phyloP scores from a whole-genome alignment of 2,113 vertebrate genomes.

The Tachuris rubrigastra region DNA sequence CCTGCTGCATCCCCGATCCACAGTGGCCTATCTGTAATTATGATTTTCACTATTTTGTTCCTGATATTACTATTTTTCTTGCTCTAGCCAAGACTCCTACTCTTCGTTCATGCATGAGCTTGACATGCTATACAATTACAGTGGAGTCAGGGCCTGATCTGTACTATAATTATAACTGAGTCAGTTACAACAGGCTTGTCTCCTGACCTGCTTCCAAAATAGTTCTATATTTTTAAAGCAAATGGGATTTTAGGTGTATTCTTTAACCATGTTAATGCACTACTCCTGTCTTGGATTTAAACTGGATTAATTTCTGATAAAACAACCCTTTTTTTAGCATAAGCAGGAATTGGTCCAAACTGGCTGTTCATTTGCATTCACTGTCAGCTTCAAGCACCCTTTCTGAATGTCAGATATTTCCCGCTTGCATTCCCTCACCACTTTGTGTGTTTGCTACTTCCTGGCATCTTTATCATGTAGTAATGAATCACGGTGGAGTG shows the following conservation, averaged over 20 bases:
- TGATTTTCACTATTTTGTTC: constrained; percentile 29
- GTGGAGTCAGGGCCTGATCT: constrained; percentile 59
- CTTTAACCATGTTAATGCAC: not conserved
- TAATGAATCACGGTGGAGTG: constrained; percentile 45
- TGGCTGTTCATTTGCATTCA: constrained; percentile 44
- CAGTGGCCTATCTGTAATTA: constrained; percentile 37
- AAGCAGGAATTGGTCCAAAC: constrained; percentile 37
- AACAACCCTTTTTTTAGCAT: constrained; percentile 3
- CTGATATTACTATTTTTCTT: constrained; percentile 60
- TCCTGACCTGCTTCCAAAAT: constrained; percentile 63
- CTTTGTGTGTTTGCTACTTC: constrained; percentile 58
- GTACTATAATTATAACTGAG: constrained; percentile 68
- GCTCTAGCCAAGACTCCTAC: constrained; percentile 48
- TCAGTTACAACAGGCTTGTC: constrained; percentile 64
- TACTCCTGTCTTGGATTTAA: not conserved
- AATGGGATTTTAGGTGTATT: constrained; percentile 28
- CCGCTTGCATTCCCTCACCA: constrained; percentile 30
- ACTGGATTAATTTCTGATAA: constrained; percentile 1
- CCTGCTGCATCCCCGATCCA: not conserved
- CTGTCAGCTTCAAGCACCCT: constrained; percentile 8
- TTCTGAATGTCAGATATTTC: constrained; percentile 63
- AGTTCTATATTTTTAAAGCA: constrained; percentile 33
- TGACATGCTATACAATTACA: constrained; percentile 60
- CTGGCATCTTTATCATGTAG: constrained; percentile 54
- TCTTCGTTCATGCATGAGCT: constrained; percentile 37